Conservation (phyloP, 2,797 vertebrate species). For the Myioborus melanocephalus region DNA sequence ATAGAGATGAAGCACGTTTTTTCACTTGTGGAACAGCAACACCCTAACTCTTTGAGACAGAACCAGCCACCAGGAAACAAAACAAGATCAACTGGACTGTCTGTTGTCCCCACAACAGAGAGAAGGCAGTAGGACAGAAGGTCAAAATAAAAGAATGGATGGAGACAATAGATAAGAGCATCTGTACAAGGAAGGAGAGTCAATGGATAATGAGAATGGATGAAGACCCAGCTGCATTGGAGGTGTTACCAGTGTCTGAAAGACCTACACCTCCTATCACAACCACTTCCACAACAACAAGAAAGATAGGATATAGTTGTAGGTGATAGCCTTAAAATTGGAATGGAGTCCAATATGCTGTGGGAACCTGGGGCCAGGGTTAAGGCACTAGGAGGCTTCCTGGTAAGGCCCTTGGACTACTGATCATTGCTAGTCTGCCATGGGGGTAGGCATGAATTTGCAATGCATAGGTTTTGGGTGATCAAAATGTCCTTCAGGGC, state of each 20-base stretch:
- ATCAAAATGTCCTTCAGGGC: neutral
- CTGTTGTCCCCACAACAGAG: fast-evolving
- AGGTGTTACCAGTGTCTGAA: neutral
- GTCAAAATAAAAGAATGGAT: neutral
- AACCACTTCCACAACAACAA: neutral
- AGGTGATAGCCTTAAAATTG: neutral
- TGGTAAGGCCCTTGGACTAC: neutral
- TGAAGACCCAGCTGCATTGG: neutral
- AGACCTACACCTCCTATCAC: neutral
- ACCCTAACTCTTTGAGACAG: neutral
- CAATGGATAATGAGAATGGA: neutral
- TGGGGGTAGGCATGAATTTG: neutral
- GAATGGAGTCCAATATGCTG: neutral
- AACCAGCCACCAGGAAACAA: neutral
- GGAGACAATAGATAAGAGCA: neutral
- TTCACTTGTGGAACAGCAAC: neutral
- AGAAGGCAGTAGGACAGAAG: neutral
- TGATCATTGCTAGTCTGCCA: neutral
- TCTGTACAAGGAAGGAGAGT: neutral
- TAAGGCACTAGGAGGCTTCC: neutral
- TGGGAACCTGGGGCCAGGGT: neutral
- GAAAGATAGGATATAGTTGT: neutral
- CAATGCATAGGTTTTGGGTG: neutral
- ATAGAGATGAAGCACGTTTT: neutral
- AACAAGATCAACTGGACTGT: neutral